Base-by-base conservation (phyloP, 2,113 vertebrate genomes). In the Lycocorax pyrrhopterus region DNA sequence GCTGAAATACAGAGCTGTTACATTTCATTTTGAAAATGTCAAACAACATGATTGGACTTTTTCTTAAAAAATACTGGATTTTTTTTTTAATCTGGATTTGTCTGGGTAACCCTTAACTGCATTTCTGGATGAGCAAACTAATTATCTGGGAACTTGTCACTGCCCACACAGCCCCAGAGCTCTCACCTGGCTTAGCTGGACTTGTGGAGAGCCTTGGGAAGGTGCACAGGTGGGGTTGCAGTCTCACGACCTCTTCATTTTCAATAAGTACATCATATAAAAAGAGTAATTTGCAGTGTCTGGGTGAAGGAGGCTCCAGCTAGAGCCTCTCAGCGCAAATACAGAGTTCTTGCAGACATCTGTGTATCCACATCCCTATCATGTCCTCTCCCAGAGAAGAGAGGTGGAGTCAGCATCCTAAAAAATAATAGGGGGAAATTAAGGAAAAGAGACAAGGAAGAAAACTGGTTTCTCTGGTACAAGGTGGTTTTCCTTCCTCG, bases 1-100 rank as follows among this genome's bases (percentile, higher is more conserved):
- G 58, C 47, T 86, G 87, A 94, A 92, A 89, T 80, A 89, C 7
- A 32, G 93, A 89, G 52, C 83, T 91, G 77, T 84, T 94, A 72
- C 47, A 55, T 68, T 94, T 89, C 20, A 80, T 93, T 92, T 89
- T 72, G 69, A 76, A 87, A 82, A 89, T 87, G 86, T 75, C 81
- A 94, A 89, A 81, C 47, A 84, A 82, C 75, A 25, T 84, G 51
- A 87, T 66, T 76, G 52, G 69, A 64, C 29, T 79, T 84, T 39
- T 81, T 52, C 52, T 46, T 60, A 47, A 87, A 80, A 90, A 78
- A 62, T 35, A 44, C 17, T 73, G 15, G 6, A 19, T 56, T 21
- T 37, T 82, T 30, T 37, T 62, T n/a, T 39, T 14, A 5, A 58
- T 85, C 43, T 86, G 59, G 13, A 74, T 46, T 51, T 76, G 5